Evolutionary conservation across 2,888 invertebrate species (phyloP).

Genomic region (Trachelus tabidus): DNA sequence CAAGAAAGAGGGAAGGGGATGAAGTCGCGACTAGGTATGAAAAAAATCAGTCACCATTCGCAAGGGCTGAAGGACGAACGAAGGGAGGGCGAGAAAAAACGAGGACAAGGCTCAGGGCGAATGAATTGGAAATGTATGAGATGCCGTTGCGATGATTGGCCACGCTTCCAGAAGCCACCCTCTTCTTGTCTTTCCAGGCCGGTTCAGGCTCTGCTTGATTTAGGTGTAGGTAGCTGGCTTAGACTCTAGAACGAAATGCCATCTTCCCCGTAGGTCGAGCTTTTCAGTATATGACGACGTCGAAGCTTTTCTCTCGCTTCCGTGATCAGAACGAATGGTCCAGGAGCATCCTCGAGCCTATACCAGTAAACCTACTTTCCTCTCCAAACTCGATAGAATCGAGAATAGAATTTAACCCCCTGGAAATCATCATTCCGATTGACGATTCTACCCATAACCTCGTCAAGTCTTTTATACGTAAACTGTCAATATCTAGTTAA

Average conservation of each 20-base stretch:
- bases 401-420: no score
- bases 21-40: no score
- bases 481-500: no score
- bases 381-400: no score
- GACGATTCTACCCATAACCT: no score
- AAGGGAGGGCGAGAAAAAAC: background rate
- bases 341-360: no score
- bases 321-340: background rate
- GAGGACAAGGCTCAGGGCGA: background rate
- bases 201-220: slow-evolving; percentile 9
- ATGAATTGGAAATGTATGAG: slow-evolving; percentile 25
- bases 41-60: no score
- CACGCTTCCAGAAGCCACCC: slow-evolving; percentile 9
- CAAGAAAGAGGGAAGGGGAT: no score
- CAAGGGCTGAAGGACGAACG: background rate
- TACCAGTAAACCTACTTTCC: no score
- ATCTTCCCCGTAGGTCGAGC: background rate
- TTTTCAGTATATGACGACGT: no score
- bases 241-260: background rate
- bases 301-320: background rate
- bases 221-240: background rate
- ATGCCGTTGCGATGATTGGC: slow-evolving; percentile 22
- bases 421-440: no score
- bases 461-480: no score
- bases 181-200: slow-evolving; percentile 1